These are phyloP conservation scores for Galbula dea DNA, from an alignment of 2,113 vertebrate genomes.

Conservation along the genomic window DNA sequence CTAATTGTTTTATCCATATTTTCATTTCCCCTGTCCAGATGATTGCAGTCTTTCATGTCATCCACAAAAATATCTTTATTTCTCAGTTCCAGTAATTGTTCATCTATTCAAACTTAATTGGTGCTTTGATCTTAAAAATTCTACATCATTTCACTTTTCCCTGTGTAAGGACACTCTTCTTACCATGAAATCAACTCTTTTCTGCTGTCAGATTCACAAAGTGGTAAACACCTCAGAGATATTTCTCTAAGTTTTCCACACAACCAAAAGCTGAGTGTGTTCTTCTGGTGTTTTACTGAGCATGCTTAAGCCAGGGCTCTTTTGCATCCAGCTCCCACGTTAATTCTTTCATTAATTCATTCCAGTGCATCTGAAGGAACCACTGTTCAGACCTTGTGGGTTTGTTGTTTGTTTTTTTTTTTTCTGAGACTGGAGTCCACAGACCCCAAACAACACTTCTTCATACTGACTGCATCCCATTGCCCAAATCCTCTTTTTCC, in stretches of 20 bases:
- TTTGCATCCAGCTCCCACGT: neutral
- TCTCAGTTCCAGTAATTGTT: neutral
- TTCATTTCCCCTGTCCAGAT: neutral
- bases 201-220: neutral
- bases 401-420: no score
- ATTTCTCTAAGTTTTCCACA: neutral
- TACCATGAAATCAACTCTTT: neutral
- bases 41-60: neutral
- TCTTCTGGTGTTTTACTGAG: neutral
- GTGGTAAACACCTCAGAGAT: neutral
- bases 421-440: neutral
- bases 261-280: neutral
- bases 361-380: neutral
- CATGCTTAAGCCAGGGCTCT: neutral
- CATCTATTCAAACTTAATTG: neutral
- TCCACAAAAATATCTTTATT: neutral
- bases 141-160: neutral
- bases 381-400: neutral
- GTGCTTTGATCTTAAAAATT: neutral
- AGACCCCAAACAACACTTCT: neutral
- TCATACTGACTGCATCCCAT: neutral
- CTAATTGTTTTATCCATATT: neutral
- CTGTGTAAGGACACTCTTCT: neutral
- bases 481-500: neutral
- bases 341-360: neutral